A percentile compares a stretch with the other conserved stretches of the same genome.
Conservation (phyloP, 2,113 vertebrate species). For the Callipepla squamata region DNA sequence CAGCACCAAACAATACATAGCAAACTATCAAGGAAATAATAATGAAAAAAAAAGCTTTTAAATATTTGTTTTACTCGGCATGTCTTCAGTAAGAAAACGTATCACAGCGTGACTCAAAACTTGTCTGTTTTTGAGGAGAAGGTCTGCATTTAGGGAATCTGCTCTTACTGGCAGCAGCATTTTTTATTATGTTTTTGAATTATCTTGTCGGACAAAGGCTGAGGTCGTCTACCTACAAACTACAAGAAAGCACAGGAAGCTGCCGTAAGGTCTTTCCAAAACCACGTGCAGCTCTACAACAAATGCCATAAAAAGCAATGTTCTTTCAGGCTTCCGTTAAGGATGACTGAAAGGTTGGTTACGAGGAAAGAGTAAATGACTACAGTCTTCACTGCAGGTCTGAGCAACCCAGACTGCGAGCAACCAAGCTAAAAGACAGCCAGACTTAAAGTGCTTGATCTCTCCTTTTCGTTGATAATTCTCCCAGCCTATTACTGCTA, state of each 20-base stretch:
- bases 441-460: background rate
- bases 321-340: background rate
- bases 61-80: background rate
- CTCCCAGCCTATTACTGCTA: background rate
- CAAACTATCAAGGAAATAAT: conserved; percentile 84
- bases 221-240: background rate
- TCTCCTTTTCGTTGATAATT: background rate
- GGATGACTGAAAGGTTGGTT: background rate
- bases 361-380: background rate
- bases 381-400: background rate
- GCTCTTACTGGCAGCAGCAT: background rate
- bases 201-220: background rate
- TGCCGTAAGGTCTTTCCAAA: background rate
- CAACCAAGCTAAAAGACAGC: accelerated
- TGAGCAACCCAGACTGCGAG: background rate
- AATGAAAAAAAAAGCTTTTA: background rate
- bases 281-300: background rate
- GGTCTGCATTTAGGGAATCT: background rate
- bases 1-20: conserved; percentile 97
- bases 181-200: background rate
- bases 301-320: background rate
- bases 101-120: background rate
- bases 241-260: background rate
- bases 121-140: background rate
- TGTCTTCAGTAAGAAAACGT: background rate